Evolutionary conservation across 2,113 vertebrate species (phyloP).

Genomic region (Bubo bubo): DNA sequence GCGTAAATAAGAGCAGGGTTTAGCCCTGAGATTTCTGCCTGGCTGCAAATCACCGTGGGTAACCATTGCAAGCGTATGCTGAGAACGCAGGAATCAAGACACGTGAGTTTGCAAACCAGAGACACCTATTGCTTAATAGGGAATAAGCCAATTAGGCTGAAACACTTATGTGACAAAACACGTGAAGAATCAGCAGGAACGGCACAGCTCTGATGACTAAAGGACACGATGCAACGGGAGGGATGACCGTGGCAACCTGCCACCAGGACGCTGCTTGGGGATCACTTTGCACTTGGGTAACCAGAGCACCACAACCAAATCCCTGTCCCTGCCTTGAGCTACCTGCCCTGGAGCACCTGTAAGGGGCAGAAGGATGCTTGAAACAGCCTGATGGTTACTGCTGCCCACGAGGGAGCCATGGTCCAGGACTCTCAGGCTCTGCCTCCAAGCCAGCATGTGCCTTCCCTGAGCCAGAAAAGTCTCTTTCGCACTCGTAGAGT

Average conservation of each 20-base stretch:
- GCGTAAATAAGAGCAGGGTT: not conserved
- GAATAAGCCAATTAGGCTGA: not conserved
- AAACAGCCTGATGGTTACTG: not conserved
- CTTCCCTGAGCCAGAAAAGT: not conserved
- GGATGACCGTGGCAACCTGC: not conserved
- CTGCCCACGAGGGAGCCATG: accelerated
- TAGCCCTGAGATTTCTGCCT: not conserved
- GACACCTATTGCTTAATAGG: not conserved
- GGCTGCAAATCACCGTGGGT: not conserved
- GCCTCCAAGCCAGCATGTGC: not conserved
- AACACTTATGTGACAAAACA: not conserved
- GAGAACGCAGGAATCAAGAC: not conserved
- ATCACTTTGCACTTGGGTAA: not conserved
- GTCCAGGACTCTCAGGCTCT: not conserved
- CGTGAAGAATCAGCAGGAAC: not conserved
- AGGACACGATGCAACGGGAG: not conserved
- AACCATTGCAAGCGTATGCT: not conserved
- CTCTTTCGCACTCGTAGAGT: not conserved
- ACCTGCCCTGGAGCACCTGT: not conserved
- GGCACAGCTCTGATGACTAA: not conserved
- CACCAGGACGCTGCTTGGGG: not conserved
- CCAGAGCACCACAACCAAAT: not conserved
- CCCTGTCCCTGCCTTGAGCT: not conserved
- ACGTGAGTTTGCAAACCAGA: constrained; percentile 7
- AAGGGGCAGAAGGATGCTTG: not conserved